Evolutionary conservation across 2,113 vertebrate genomes (phyloP).

Genomic region (Columbina picui): DNA sequence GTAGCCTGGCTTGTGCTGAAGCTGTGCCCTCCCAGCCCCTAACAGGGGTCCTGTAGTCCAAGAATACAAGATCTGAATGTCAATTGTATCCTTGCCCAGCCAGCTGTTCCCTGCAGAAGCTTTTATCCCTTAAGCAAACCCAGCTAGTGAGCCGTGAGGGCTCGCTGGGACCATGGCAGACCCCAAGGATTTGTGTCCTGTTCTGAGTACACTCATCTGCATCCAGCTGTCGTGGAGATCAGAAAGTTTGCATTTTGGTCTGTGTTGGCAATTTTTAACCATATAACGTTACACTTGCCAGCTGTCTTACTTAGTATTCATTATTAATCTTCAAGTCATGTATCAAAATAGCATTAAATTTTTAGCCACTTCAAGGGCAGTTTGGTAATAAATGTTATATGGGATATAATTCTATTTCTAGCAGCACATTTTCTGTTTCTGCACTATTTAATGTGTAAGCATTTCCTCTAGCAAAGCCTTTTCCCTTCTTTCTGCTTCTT

Average conservation of each 20-base stretch:
- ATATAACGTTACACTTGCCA: neutral
- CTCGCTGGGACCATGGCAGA: neutral
- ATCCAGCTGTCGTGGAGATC: neutral
- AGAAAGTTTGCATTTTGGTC: neutral
- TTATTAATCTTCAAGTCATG: neutral
- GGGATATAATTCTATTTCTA: neutral
- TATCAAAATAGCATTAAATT: neutral
- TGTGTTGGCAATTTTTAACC: neutral
- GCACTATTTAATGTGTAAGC: neutral
- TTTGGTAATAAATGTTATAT: neutral
- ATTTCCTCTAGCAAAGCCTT: neutral
- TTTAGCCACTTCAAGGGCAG: neutral
- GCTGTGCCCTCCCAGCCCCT: neutral
- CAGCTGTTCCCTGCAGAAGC: neutral
- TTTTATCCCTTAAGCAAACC: neutral
- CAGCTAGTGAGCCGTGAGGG: neutral
- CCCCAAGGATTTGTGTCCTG: neutral
- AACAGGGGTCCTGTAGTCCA: too few species aligned
- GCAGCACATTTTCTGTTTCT: neutral
- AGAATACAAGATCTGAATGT: neutral
- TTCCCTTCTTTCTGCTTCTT: neutral
- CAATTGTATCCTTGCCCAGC: rapidly evolving
- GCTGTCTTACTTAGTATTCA: neutral
- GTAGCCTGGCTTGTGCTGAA: neutral
- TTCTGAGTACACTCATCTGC: neutral